Evolutionary conservation across 2,888 invertebrate genomes (phyloP).

Genomic region (Hemistola chrysoprasaria): DNA sequence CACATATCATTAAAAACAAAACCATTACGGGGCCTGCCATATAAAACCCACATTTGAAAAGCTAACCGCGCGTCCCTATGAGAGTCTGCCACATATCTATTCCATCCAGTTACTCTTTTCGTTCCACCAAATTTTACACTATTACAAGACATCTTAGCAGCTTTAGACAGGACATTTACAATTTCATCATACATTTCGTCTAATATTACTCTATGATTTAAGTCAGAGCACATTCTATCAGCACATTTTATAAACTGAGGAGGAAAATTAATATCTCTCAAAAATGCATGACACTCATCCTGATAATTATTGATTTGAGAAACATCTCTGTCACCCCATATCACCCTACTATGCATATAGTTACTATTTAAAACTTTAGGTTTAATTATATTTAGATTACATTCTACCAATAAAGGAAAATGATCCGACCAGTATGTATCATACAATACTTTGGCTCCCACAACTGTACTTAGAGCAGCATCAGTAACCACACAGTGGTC

Average conservation of each 20-base stretch:
- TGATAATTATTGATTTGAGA: conserved; percentile 1
- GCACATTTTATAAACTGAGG: not conserved
- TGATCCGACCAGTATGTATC: conserved; percentile 18
- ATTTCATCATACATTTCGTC: not conserved
- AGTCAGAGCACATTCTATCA: not conserved
- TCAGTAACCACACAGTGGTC: conserved; percentile 7
- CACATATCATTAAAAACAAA: conserved; percentile 1
- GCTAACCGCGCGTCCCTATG: conserved; percentile 1
- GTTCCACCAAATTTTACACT: too few species aligned
- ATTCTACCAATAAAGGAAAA: conserved; percentile 13
- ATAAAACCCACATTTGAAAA: not conserved
- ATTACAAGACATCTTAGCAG: too few species aligned
- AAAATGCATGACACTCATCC: too few species aligned
- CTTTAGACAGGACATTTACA: too few species aligned
- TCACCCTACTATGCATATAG: not conserved
- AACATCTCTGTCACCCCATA: conserved; percentile 2
- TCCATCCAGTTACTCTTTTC: not conserved
- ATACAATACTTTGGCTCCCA: not conserved
- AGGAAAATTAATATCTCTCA: too few species aligned
- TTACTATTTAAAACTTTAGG: not conserved
- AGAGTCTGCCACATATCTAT: not conserved
- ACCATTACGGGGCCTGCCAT: not conserved
- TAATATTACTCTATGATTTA: not conserved
- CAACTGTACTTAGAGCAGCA: not conserved
- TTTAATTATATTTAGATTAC: conserved; percentile 10